phyloP scores from a whole-genome alignment of 2,888 invertebrate genomes.

The Trachelus stipa region DNA sequence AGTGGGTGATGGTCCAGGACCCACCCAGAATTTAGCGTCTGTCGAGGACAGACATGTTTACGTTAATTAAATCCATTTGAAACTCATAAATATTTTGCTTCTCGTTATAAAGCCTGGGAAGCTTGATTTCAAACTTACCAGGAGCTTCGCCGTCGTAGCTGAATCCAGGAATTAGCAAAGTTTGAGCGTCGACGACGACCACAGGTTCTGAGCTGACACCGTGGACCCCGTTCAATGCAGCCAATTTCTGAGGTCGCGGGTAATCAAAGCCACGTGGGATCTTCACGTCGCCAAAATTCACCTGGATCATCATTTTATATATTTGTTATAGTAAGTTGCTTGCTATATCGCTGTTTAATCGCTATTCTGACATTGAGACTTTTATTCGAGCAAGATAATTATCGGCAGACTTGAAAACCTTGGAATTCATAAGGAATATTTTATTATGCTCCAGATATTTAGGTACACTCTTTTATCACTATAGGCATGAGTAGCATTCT shows the following conservation, averaged over 20 bases:
- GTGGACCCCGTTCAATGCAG: constrained; percentile 82
- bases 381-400: neutral
- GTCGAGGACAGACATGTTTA: constrained; percentile 36
- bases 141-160: constrained; percentile 94
- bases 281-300: constrained; percentile 89
- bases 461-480: neutral
- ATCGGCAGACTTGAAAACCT: neutral
- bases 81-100: neutral
- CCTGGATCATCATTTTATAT: constrained; percentile 67
- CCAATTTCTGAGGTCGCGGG: constrained; percentile 86
- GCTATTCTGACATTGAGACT: neutral
- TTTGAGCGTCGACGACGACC: constrained; percentile 93
- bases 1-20: constrained; percentile 82
- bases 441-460: neutral
- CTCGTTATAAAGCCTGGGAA: neutral
- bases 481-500: neutral
- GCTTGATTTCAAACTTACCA: constrained; percentile 70
- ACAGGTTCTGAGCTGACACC: constrained; percentile 87
- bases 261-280: constrained; percentile 83
- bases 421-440: neutral
- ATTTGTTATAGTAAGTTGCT: neutral
- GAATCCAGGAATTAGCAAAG: constrained; percentile 88
- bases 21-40: constrained; percentile 97
- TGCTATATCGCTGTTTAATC: neutral
- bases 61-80: constrained; percentile 8